Percentiles rank a stretch among this genome's conserved stretches.
These are phyloP conservation scores for Hylyphantes graminicola DNA, from an alignment of 1,140 invertebrate species.

Conservation along the genomic window DNA sequence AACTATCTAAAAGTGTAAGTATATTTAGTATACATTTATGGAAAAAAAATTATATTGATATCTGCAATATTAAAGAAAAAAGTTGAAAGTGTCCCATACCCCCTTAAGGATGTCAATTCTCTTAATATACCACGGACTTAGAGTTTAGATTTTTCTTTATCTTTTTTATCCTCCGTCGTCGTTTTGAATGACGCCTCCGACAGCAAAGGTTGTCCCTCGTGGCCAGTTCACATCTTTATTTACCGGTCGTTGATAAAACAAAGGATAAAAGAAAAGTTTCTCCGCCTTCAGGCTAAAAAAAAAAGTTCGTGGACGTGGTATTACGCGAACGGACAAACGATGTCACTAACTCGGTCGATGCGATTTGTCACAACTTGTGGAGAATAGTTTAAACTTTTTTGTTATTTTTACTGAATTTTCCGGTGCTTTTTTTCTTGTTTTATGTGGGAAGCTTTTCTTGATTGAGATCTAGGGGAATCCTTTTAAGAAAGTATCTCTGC, in stretches of 20 bases:
- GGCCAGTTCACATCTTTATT: conserved; percentile 31
- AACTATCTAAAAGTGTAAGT: too few species aligned
- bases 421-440: background rate
- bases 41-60: too few species aligned
- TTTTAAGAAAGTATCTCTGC: background rate
- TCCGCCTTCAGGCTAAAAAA: background rate
- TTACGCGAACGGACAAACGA: conserved; percentile 28
- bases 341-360: conserved; percentile 30
- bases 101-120: background rate
- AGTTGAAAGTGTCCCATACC: too few species aligned
- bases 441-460: conserved; percentile 9
- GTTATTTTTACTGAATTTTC: background rate
- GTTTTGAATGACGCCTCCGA: conserved; percentile 24
- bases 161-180: background rate
- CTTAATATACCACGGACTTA: too few species aligned
- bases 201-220: conserved; percentile 34
- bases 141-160: too few species aligned
- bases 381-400: conserved; percentile 12
- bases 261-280: conserved; percentile 21
- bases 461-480: conserved; percentile 17
- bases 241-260: conserved; percentile 20
- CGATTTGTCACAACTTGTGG: conserved; percentile 46
- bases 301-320: background rate
- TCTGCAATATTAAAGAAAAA: too few species aligned
- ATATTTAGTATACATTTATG: too few species aligned